Evolutionary conservation across 2,888 invertebrate genomes (phyloP).

Genomic region (Coelinius sp.): DNA sequence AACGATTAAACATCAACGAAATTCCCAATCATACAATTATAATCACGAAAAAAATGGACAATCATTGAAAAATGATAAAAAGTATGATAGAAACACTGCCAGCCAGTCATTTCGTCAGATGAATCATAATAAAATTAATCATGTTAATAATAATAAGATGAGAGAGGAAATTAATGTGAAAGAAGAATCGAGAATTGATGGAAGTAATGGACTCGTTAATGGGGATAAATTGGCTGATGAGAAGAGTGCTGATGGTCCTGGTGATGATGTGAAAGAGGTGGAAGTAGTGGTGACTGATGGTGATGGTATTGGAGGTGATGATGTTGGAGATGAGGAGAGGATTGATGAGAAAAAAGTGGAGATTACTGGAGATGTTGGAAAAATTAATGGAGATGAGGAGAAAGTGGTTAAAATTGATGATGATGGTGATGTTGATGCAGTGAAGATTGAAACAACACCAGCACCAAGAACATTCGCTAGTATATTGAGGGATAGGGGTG

Average conservation of each 20-base stretch:
- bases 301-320: too few species aligned
- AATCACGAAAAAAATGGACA: conserved; percentile 61
- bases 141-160: conserved; percentile 52
- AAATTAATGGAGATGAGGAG: not conserved
- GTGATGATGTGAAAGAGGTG: conserved; percentile 1
- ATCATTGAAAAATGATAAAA: conserved; percentile 46
- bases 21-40: conserved; percentile 55
- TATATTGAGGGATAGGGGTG: not conserved
- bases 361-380: not conserved
- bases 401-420: not conserved
- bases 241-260: conserved; percentile 4
- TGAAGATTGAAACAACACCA: not conserved
- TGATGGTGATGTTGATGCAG: not conserved
- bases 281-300: not conserved
- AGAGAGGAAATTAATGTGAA: conserved; percentile 38
- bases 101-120: conserved; percentile 54
- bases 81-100: conserved; percentile 52
- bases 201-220: not conserved
- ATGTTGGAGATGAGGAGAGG: conserved; percentile 45
- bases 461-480: conserved; percentile 21
- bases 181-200: not conserved
- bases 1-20: conserved; percentile 70
- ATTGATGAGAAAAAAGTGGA: not conserved
- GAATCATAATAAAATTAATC: conserved; percentile 57
- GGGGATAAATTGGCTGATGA: not conserved